Percentiles rank a stretch among this genome's conserved stretches.
Evolutionary conservation across 1,140 invertebrate genomes (phyloP).

Genomic region (Scaptomyza hsui): DNA sequence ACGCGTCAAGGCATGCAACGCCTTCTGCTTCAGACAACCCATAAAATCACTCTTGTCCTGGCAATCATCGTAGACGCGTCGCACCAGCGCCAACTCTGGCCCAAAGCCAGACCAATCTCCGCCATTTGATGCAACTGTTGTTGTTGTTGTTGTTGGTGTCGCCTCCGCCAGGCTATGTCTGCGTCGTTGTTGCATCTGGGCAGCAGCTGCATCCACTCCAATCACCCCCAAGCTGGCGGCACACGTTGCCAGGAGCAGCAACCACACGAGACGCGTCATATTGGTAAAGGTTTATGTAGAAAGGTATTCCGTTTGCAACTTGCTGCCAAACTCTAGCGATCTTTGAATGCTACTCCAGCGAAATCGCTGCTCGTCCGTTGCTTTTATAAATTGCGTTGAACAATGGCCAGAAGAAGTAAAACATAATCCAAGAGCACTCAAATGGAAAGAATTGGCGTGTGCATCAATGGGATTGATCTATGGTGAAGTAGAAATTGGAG

Average conservation of each 20-base stretch:
- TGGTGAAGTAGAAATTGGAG: not conserved
- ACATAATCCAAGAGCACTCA: slow-evolving; percentile 47
- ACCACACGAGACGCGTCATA: slow-evolving; percentile 65
- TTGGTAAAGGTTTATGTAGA: slow-evolving; percentile 13
- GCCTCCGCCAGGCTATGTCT: slow-evolving; percentile 36
- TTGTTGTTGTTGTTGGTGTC: not conserved
- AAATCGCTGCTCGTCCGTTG: slow-evolving; percentile 57
- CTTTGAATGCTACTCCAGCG: slow-evolving; percentile 78
- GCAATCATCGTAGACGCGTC: slow-evolving; percentile 87
- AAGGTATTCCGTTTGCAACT: slow-evolving; percentile 14
- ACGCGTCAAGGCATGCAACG: slow-evolving; percentile 85
- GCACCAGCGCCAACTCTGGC: slow-evolving; percentile 66
- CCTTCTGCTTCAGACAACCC: slow-evolving; percentile 86
- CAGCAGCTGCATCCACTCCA: slow-evolving; percentile 25
- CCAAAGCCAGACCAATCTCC: slow-evolving; percentile 73
- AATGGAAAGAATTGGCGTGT: slow-evolving; percentile 80
- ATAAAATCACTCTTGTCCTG: slow-evolving; percentile 86
- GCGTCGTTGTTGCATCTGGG: slow-evolving; percentile 31
- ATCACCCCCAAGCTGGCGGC: slow-evolving; percentile 31
- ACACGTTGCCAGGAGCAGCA: slow-evolving; percentile 56
- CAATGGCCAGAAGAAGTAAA: slow-evolving; percentile 9
- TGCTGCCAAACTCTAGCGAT: slow-evolving; percentile 46
- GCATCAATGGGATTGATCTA: slow-evolving; percentile 44
- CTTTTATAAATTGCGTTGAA: slow-evolving; percentile 81
- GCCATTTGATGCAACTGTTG: slow-evolving; percentile 1